Conservation (phyloP, 2,888 invertebrate genomes). For the Ganaspis brasiliensis region DNA sequence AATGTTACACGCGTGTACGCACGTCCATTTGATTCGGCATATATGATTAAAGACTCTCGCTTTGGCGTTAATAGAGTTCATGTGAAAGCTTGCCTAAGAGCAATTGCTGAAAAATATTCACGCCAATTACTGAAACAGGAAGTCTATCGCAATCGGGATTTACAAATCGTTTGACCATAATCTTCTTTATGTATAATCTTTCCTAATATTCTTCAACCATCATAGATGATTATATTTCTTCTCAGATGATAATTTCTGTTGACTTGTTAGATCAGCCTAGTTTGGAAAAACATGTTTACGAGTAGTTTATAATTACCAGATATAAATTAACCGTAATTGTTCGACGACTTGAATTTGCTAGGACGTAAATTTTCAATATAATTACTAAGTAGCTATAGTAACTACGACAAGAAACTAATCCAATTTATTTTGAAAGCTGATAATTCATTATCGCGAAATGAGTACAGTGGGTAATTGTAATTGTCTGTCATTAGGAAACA, state of each 20-base stretch:
- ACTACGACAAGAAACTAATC: conserved; percentile 12
- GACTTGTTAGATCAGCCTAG: no score
- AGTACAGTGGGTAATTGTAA: conserved; percentile 8
- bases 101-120: conserved; percentile 23
- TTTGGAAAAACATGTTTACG: no score
- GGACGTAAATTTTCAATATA: conserved; percentile 8
- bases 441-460: neutral
- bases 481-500: neutral
- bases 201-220: no score
- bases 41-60: conserved; percentile 54
- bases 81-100: conserved; percentile 8
- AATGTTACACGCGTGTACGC: conserved; percentile 22
- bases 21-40: conserved; percentile 55
- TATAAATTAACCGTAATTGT: neutral
- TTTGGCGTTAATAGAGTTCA: conserved; percentile 27
- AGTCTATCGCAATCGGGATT: conserved; percentile 23
- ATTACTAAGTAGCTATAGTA: neutral
- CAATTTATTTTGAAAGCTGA: neutral
- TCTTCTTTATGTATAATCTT: neutral
- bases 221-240: no score
- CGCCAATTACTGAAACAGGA: conserved; percentile 1
- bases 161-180: neutral
- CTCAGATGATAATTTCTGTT: no score
- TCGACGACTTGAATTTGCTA: neutral
- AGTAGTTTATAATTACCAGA: no score